phyloP scores from a whole-genome alignment of 2,888 invertebrate genomes.

The Apamea anceps region DNA sequence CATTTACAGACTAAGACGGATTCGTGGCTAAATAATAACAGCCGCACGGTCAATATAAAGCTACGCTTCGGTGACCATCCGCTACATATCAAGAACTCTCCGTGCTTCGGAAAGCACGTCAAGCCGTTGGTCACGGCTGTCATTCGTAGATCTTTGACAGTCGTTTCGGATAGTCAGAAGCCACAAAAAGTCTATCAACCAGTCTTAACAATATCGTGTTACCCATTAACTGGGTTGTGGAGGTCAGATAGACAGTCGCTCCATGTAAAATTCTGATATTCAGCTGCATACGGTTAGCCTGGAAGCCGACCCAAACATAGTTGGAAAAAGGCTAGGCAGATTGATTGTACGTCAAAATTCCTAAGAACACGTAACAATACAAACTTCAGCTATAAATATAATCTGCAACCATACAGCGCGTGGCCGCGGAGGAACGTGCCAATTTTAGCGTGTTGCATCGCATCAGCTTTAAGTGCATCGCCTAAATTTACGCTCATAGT shows the following conservation, averaged over 20 bases:
- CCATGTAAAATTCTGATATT: not conserved
- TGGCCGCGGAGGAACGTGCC: conserved; percentile 41
- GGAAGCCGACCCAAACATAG: not conserved
- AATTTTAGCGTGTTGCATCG: conserved; percentile 51
- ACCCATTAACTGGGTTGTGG: no score
- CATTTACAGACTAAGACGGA: no score
- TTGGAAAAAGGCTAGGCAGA: not conserved
- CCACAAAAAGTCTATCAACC: no score
- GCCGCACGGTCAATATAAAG: no score
- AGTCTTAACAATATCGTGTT: no score
- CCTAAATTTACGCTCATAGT: conserved; percentile 50
- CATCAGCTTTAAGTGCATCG: conserved; percentile 49
- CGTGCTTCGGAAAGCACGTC: no score
- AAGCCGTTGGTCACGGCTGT: no score
- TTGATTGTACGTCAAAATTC: conserved; percentile 3
- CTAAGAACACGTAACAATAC: conserved; percentile 31
- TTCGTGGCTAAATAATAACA: no score
- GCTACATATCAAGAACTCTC: no score
- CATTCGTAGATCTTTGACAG: no score
- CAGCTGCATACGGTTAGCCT: not conserved
- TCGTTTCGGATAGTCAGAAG: no score
- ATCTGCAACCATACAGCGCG: conserved; percentile 17
- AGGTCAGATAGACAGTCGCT: not conserved
- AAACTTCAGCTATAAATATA: conserved; percentile 10
- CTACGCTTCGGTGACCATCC: no score